Percentiles rank a stretch among this genome's conserved stretches.
Evolutionary conservation across 2,113 vertebrate species (phyloP).

Genomic region (Toxotes jaculatrix): DNA sequence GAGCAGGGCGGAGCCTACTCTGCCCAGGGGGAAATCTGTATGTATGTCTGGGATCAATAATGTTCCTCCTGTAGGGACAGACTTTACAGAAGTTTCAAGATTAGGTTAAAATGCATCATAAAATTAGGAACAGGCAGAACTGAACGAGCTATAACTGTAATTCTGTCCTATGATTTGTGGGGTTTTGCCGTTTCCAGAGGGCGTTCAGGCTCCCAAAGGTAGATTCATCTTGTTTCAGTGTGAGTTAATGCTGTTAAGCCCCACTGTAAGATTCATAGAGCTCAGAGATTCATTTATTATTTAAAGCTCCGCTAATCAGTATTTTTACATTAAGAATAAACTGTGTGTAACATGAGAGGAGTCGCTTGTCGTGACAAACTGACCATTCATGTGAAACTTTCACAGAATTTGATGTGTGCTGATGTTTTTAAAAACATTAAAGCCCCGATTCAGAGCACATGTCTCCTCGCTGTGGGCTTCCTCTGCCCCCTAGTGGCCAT

Average conservation of each 20-base stretch:
- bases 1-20: not conserved
- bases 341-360: no score
- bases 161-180: not conserved
- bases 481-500: constrained; percentile 26
- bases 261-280: not conserved
- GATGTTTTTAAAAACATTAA: no score
- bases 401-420: no score
- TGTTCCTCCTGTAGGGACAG: not conserved
- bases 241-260: not conserved
- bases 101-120: not conserved
- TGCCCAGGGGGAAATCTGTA: no score
- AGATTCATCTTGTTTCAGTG: not conserved
- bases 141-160: not conserved
- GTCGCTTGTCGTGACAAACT: no score
- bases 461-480: not conserved
- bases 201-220: not conserved
- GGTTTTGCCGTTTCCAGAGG: not conserved
- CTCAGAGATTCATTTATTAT: not conserved
- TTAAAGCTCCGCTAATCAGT: not conserved
- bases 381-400: no score
- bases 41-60: not conserved
- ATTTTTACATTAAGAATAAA: not conserved
- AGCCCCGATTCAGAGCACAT: no score
- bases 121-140: not conserved
- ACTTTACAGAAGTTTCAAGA: not conserved